phyloP scores from a whole-genome alignment of 2,113 vertebrate species.

The Chauna torquata region DNA sequence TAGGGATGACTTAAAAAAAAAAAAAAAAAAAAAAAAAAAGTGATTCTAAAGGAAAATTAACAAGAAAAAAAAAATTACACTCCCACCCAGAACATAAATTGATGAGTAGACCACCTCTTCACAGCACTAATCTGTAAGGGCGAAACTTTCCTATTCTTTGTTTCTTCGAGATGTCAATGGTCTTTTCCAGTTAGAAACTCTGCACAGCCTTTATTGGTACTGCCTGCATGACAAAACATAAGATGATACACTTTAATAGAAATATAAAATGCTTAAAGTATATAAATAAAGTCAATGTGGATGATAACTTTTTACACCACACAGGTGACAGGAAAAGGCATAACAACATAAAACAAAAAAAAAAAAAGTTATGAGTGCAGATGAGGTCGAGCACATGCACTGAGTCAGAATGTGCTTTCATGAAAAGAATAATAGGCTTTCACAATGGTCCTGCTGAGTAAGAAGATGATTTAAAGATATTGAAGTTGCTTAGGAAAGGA shows the following conservation, averaged over 20 bases:
- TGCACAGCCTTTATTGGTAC: neutral
- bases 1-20: neutral
- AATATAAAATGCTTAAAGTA: neutral
- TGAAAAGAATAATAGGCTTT: neutral
- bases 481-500: neutral
- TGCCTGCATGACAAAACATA: neutral
- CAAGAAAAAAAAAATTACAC: neutral
- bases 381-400: neutral
- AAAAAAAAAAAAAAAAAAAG: neutral
- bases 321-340: neutral
- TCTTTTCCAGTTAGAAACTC: neutral
- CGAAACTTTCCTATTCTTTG: neutral
- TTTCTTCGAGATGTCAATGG: neutral
- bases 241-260: neutral
- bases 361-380: neutral
- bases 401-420: neutral
- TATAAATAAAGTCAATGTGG: neutral
- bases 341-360: neutral
- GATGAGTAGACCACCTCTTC: neutral
- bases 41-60: neutral
- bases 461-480: neutral
- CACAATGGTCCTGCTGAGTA: neutral
- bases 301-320: neutral
- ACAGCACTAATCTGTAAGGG: neutral
- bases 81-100: neutral